Percentiles rank a stretch among this genome's conserved stretches.
Evolutionary conservation across 2,113 vertebrate genomes (phyloP).

Genomic region (Zosterops borbonicus): DNA sequence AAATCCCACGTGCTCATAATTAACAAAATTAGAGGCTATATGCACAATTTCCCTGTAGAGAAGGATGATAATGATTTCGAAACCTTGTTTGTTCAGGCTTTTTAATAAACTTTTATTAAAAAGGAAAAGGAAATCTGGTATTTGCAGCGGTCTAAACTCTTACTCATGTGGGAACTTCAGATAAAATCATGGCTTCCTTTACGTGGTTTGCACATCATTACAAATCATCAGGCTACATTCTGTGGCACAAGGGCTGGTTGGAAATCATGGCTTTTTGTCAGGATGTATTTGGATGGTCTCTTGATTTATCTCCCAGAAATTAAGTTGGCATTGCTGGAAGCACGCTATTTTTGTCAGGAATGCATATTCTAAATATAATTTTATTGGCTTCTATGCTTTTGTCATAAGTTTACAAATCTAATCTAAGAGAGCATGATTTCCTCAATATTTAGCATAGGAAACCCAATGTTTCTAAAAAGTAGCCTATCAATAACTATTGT

Average conservation of each 20-base stretch:
- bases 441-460: background rate
- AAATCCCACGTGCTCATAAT: constrained; percentile 42
- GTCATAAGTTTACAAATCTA: background rate
- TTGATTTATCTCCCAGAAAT: constrained; percentile 8
- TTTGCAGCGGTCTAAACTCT: background rate
- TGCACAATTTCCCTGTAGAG: constrained; percentile 46
- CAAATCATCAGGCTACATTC: background rate
- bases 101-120: constrained; percentile 59
- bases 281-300: background rate
- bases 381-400: background rate
- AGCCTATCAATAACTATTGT: background rate
- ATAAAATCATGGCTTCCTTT: constrained; percentile 56
- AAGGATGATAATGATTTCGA: constrained; percentile 51
- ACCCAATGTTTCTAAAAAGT: background rate
- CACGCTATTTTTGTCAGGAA: background rate
- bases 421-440: background rate
- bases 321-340: background rate
- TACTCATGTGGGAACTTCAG: constrained; percentile 17
- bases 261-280: background rate
- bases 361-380: background rate
- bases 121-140: constrained; percentile 54
- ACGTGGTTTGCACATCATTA: background rate
- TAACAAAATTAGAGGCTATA: constrained; percentile 55
- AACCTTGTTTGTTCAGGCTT: constrained; percentile 50
- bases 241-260: background rate